phyloP scores from a whole-genome alignment of 2,113 vertebrate species.

The Microcebus ravelobensis region DNA sequence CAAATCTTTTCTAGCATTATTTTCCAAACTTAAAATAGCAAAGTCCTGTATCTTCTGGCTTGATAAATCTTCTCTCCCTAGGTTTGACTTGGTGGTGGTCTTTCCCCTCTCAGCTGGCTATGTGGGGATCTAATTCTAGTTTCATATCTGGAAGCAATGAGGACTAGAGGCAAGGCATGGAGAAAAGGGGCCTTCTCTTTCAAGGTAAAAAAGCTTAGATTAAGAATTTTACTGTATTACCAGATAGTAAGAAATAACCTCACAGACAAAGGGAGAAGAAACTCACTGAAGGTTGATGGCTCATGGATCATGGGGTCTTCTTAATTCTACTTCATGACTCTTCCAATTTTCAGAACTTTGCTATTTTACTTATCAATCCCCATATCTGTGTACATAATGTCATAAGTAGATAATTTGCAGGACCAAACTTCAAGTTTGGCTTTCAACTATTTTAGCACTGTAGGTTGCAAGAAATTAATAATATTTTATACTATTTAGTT shows the following conservation, averaged over 20 bases:
- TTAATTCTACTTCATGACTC: background rate
- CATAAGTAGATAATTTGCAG: background rate
- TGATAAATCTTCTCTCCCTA: background rate
- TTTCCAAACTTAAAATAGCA: background rate
- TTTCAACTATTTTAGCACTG: background rate
- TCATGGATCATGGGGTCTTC: background rate
- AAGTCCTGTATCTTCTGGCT: background rate
- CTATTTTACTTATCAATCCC: background rate
- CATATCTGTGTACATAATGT: background rate
- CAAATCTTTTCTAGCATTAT: background rate
- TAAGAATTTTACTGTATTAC: background rate
- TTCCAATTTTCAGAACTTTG: background rate
- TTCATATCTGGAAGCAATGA: background rate
- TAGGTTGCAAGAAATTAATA: background rate
- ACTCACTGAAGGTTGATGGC: background rate
- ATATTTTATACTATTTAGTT: background rate
- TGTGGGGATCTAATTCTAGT: background rate
- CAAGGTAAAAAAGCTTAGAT: background rate
- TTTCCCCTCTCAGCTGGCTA: background rate
- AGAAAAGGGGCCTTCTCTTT: background rate
- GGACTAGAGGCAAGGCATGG: too few relatives aligned
- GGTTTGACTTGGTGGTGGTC: background rate
- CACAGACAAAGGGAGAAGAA: background rate
- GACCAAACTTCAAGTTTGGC: background rate
- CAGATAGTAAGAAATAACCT: background rate